Base-by-base conservation (phyloP, 2,797 vertebrate genomes). In the Tokudaia tokunoshimensis region DNA sequence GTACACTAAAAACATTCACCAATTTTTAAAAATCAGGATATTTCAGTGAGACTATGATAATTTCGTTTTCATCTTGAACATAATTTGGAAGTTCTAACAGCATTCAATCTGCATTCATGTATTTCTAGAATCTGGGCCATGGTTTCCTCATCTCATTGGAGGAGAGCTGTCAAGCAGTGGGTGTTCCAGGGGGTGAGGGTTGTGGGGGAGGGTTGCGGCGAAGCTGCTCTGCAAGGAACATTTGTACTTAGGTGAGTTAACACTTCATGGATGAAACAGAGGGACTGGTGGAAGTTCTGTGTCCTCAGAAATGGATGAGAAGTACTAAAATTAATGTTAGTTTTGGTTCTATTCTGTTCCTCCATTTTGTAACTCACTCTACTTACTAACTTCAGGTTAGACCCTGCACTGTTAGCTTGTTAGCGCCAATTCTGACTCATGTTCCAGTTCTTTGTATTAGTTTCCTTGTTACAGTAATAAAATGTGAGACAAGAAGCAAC, bases 121-220 rank as follows among this genome's bases (percentile, higher is more conserved):
- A 61, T 65, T 55, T 4, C 31, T 47, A 75, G 10, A 8, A 82
- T 44, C 9, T 37, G 5, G 8, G 10, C 15, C 2, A 3, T 29
- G 1, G 5, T 15, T 79, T 8, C 2, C 37, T 6, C 0, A 0
- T 26, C 6, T 50, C 13, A 44, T 9, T 0, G 44, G 12, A 47
- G 47, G n/a, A 44, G 6, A 76, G 3, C 59, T 47, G 3, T 22
- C 10, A 37, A 47, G 44, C 15, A 22, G 44, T 50, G 29, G 50
- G 3, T 15, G 59, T 31, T 31, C 17, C 7, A 9, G 37, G 37
- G 37, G 13, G 2, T 10, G 37, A 41, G 5, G 26, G 37, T 10
- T 20, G 2, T 17, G 26, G 26, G 47, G 24, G 31, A 9, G 1
- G 82, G 2, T 10, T 4, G 11, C 4, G 29, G 41, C 8, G 11